phyloP scores from a whole-genome alignment of 2,797 vertebrate species.

The Enteromius anoplus region DNA sequence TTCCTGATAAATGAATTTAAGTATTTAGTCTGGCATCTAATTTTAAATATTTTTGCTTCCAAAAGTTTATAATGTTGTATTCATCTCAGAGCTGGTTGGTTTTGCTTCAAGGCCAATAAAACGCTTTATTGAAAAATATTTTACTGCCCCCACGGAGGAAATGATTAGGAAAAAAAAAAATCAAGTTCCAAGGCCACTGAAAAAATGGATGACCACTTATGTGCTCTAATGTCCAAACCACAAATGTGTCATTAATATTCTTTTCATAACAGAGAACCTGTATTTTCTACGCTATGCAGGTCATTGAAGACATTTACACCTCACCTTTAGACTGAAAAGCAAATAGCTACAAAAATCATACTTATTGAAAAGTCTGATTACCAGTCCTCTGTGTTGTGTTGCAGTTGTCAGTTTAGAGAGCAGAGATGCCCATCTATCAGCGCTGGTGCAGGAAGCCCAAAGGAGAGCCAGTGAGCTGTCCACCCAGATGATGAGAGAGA shows the following conservation, averaged over 20 bases:
- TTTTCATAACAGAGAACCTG: neutral
- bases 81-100: neutral
- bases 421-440: conserved; percentile 81
- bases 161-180: neutral
- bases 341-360: neutral
- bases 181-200: neutral
- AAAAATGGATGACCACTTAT: neutral
- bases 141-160: neutral
- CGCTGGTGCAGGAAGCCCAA: conserved; percentile 88
- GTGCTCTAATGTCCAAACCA: neutral
- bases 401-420: conserved; percentile 86
- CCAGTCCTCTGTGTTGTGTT: conserved; percentile 42
- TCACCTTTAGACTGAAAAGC: neutral
- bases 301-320: neutral
- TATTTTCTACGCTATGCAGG: neutral
- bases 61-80: neutral
- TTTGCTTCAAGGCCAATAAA: neutral
- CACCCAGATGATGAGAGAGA: conserved; percentile 81
- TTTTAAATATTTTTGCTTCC: neutral
- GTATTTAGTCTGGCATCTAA: neutral
- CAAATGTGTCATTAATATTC: neutral
- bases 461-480: conserved; percentile 82
- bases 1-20: neutral
- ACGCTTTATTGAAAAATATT: neutral
- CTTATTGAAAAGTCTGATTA: neutral